Base-by-base conservation (phyloP, 2,888 invertebrate genomes). In the Morpho helenor region DNA sequence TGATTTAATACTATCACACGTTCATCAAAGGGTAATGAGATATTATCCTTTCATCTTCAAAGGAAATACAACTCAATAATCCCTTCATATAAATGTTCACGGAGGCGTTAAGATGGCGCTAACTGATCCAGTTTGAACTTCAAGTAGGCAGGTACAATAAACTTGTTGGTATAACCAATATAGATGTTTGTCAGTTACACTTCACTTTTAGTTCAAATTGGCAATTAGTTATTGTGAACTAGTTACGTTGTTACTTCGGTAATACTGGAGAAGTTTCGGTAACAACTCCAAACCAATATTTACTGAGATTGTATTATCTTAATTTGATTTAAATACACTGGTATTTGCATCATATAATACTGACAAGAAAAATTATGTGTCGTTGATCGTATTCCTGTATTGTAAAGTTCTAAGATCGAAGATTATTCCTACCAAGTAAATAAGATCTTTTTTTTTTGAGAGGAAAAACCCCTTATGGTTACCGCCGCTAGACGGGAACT, bases 111-210 rank as follows among this genome's bases (percentile, higher is more conserved):
- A 79, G 73, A 76, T 74, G 75, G 80, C 80, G 84, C 75, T 85
- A 85, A 85, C 76, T 77, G 77, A 75, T 79, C 82, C 79, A 82
- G 79, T 85, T 84, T 70, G 71, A 75, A 82, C 73, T 80, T 79
- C 67, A 75, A 71, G 66, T 74, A 72, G 72, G 70, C 80, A 79
- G 79, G 74, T 80, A 42, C 53, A 72, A 69, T 69, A 70, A 76
- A 76, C 67, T 82, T 77, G 78, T 82, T 75, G 72, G 69, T 69
- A 71, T 70, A 79, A 79, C 71, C 77, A 75, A 79, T 79, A 74
- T 72, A 73, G 76, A 66, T 74, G 70, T 73, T 60, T 61, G 50
- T 64, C 62, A 52, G 65, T 68, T 66, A 64, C 60, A 72, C 66
- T 64, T 61, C 41, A 58, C 52, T 62, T 61, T 61, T 53, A 61